These are phyloP conservation scores for Hemistola chrysoprasaria DNA, from an alignment of 2,888 invertebrate species.

Conservation along the genomic window DNA sequence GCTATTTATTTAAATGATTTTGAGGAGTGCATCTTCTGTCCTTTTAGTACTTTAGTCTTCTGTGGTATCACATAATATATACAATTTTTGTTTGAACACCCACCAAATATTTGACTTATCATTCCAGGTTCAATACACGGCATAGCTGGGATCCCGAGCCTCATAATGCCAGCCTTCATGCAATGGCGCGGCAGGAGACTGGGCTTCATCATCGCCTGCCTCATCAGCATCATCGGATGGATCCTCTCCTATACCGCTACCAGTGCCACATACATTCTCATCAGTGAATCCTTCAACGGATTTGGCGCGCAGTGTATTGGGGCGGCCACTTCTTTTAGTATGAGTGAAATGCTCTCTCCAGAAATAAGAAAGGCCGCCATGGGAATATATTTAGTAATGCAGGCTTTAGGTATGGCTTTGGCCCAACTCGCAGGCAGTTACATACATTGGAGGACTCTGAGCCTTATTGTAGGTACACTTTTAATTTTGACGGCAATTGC, in stretches of 20 bases:
- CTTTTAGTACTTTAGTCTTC: too few relatives aligned
- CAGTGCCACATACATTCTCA: conserved; percentile 9
- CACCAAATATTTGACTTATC: too few relatives aligned
- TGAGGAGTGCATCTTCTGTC: too few relatives aligned
- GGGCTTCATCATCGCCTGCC: conserved; percentile 16
- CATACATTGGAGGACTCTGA: too few relatives aligned
- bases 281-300: conserved; percentile 23
- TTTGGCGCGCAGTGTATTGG: conserved; percentile 4
- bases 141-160: conserved; percentile 19
- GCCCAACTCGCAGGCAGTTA: conserved; percentile 10
- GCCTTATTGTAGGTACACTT: too few relatives aligned
- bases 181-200: conserved; percentile 17
- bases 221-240: conserved; percentile 19
- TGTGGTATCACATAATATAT: too few relatives aligned
- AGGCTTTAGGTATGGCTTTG: conserved; percentile 3
- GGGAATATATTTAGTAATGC: not conserved
- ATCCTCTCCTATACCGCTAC: conserved; percentile 10
- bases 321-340: not conserved
- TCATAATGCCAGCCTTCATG: conserved; percentile 16
- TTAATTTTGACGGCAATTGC: too few relatives aligned
- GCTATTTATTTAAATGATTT: too few relatives aligned
- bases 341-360: too few relatives aligned
- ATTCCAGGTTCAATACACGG: conserved; percentile 24
- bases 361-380: not conserved
- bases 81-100: too few relatives aligned